phyloP scores from a whole-genome alignment of 1,140 invertebrate genomes.

The Leptinotarsa texana region DNA sequence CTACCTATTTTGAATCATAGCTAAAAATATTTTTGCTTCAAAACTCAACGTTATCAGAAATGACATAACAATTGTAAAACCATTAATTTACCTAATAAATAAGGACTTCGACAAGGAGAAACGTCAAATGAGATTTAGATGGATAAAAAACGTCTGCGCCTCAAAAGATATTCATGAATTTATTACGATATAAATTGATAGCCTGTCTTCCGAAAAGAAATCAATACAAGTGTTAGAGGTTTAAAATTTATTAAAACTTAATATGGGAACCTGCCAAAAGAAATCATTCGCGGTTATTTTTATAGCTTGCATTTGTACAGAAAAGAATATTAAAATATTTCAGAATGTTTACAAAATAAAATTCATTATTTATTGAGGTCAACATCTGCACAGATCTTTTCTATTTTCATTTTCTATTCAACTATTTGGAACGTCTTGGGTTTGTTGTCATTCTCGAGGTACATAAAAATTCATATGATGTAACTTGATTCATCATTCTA shows the following conservation, averaged over 20 bases:
- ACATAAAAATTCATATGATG: background rate
- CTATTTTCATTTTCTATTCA: background rate
- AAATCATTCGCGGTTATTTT: background rate
- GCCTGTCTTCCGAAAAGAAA: no score
- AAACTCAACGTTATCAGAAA: no score
- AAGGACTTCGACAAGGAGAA: no score
- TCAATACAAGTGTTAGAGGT: background rate
- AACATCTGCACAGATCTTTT: background rate
- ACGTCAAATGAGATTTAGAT: no score
- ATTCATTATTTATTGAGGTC: conserved; percentile 13
- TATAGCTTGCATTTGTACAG: background rate
- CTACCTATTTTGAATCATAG: no score
- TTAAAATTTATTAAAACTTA: background rate
- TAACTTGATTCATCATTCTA: background rate
- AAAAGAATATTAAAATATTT: conserved; percentile 14
- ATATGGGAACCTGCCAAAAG: background rate
- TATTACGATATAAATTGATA: no score
- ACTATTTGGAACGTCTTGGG: background rate
- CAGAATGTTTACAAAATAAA: background rate
- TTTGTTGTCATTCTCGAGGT: background rate
- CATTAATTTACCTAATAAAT: no score
- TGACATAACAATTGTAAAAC: no score
- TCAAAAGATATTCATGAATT: no score
- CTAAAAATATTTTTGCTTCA: no score
- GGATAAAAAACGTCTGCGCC: no score